Base-by-base conservation (phyloP, 2,888 invertebrate species). In the Boloria selene region DNA sequence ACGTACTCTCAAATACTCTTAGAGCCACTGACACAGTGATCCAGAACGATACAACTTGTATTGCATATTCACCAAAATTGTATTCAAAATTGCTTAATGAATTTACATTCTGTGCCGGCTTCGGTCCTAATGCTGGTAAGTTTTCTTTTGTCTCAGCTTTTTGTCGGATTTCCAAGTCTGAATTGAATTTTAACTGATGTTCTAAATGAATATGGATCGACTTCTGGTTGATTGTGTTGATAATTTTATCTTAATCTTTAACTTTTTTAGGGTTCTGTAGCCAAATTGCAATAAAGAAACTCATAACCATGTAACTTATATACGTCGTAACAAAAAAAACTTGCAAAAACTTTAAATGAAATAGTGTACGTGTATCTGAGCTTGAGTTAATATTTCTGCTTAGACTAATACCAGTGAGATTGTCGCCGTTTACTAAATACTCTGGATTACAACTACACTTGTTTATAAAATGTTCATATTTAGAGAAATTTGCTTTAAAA, bases 21-120 rank as follows among this genome's bases (percentile, higher is more conserved):
- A 86, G 93, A 70, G 83, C 92, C 5, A 86, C 92, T 0, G 83
- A 91, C 63, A 85, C 93, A 7, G 82, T 91, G 65, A 85, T 94
- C 1, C 90, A 94, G 17, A 81, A 88, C n/a, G 89, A 93, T 54
- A 78, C 86, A 0, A 84, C 87, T 0, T 95, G 95, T 74, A 84
- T 93, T 3, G 72, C 82, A 1, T 87, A 87, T 61, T 88, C 92
- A 55, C 85, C 85, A 0, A 77, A 79, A 3, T 86, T 94, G 45
- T 94, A 95, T 76, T 76, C 80, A 16, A 87, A 86, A 66, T 89
- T 94, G 60, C 75, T 95, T 14, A 93, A 94, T 61, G 93, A 93
- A 72, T 94, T 94, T 60, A 92, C 94, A 2, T 93, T 95, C 74
- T 95, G 95, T 75, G 95, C 93, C 62, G 94, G 94, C 58, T 94